Evolutionary conservation across 2,113 vertebrate genomes (phyloP), one percentile per base, ranked within the genome.

Genomic region (Campylomormyrus tamandua): DNA sequence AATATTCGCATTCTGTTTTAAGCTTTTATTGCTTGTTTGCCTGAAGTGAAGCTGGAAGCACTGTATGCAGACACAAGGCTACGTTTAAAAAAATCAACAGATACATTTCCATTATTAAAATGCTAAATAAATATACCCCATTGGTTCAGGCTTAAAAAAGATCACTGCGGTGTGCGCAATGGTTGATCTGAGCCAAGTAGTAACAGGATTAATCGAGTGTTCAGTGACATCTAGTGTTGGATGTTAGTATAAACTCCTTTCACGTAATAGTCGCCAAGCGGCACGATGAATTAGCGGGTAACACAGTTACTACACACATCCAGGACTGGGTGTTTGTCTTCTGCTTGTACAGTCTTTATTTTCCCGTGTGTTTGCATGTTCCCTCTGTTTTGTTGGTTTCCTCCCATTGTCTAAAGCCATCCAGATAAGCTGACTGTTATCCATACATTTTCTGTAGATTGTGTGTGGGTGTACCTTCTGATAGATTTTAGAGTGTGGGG

Each of bases 161-260:
- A n/a, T 56, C n/a, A 52, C 48, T 52, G 35, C 35, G 10, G 31
- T 17, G 35, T 5, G 39, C 74, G 31, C 31, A 80, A 19, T 5
- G 35, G 15, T 42, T 35, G 5, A 42, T 80, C 5, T 24, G 45
- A 45, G 42, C 10, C 13, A 80, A 80, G 74, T 42, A 80, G 74
- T 39, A 80, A 42, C 74, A 39, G 5, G 74, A 80, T 80, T 53
- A 53, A 46, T 62, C 45, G 27, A 46, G 77, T 84, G 24, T 85
- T 42, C 27, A 62, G 52, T 84, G 80, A 85, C 89, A 83, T 89
- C 89, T 89, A 84, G 89, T 84, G 89, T 80, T 89, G 24, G 21
- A 31, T 58, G 3, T 48, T 39, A 27, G 24, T 62, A 89, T 62
- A 87, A 84, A 80, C 11, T 42, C 74, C 6, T 42, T 42, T 42